Percentiles rank a stretch among this genome's conserved stretches.
phyloP scores from a whole-genome alignment of 1,140 invertebrate genomes.

The Neuroterus valhalla region DNA sequence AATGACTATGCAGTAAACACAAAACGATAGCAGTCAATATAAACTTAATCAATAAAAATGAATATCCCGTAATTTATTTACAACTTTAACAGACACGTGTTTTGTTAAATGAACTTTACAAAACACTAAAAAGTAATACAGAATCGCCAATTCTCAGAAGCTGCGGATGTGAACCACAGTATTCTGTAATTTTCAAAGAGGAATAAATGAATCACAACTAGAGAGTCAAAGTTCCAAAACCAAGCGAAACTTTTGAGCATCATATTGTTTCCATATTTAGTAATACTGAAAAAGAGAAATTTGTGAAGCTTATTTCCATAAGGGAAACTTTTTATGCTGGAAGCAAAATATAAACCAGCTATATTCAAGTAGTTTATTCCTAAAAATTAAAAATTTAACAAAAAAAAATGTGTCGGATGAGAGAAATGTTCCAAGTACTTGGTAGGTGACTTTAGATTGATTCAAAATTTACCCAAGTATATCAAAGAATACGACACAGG shows the following conservation, averaged over 20 bases:
- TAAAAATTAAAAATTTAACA: not conserved
- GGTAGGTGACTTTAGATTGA: conserved; percentile 5
- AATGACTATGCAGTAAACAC: not conserved
- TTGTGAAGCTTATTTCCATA: too few relatives aligned
- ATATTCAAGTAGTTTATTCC: not conserved
- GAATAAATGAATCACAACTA: not conserved
- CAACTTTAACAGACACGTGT: conserved; percentile 13
- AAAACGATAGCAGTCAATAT: not conserved
- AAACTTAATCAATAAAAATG: conserved; percentile 7
- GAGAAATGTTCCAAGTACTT: not conserved
- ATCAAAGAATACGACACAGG: not conserved
- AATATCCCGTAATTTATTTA: conserved; percentile 20
- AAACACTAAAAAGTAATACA: not conserved
- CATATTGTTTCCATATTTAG: not conserved
- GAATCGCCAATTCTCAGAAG: not conserved
- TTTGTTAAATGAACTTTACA: not conserved
- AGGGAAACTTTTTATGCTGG: too few relatives aligned
- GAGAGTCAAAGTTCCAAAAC: not conserved
- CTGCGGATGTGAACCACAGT: not conserved
- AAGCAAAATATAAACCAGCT: too few relatives aligned
- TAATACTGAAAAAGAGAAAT: too few relatives aligned
- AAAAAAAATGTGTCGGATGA: not conserved
- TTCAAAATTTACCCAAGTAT: not conserved
- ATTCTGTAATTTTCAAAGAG: not conserved
- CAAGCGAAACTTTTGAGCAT: not conserved